These are phyloP conservation scores for Oreochromis aureus DNA, from an alignment of 2,113 vertebrate genomes.

Conservation along the genomic window DNA sequence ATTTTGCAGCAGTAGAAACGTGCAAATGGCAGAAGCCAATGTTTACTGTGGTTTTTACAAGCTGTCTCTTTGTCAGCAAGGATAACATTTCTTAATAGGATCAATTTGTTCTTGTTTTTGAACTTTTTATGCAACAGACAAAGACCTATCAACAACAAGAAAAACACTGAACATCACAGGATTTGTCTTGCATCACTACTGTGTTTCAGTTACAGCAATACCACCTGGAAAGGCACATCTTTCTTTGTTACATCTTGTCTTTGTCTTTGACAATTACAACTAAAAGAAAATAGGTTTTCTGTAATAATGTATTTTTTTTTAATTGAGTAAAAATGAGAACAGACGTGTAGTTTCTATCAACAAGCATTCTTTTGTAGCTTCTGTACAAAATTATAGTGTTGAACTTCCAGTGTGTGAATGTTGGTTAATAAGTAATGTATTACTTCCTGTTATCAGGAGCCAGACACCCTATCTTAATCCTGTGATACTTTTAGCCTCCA, in stretches of 20 bases:
- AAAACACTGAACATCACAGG: too few species aligned
- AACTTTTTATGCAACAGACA: background rate
- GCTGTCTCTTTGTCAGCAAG: background rate
- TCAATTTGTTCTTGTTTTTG: background rate
- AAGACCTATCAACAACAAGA: background rate
- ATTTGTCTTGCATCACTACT: background rate
- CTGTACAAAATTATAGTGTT: background rate
- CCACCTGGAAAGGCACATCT: background rate
- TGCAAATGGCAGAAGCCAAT: background rate
- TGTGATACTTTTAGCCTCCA: slow-evolving; percentile 40
- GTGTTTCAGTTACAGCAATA: background rate
- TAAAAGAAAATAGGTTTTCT: background rate
- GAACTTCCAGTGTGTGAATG: slow-evolving; percentile 15
- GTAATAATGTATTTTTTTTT: background rate
- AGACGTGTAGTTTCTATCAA: background rate
- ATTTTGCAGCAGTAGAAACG: background rate
- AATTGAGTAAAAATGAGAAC: background rate
- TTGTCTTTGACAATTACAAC: background rate
- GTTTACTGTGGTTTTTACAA: background rate
- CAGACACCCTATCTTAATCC: slow-evolving; percentile 47
- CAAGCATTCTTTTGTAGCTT: background rate
- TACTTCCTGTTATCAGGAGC: slow-evolving; percentile 41
- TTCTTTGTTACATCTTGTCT: background rate
- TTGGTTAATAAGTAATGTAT: slow-evolving; percentile 64
- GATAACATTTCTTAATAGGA: background rate